Evolutionary conservation across 2,888 invertebrate species (phyloP), one percentile per base, ranked within the genome.

Genomic region (Sycophila texana): DNA sequence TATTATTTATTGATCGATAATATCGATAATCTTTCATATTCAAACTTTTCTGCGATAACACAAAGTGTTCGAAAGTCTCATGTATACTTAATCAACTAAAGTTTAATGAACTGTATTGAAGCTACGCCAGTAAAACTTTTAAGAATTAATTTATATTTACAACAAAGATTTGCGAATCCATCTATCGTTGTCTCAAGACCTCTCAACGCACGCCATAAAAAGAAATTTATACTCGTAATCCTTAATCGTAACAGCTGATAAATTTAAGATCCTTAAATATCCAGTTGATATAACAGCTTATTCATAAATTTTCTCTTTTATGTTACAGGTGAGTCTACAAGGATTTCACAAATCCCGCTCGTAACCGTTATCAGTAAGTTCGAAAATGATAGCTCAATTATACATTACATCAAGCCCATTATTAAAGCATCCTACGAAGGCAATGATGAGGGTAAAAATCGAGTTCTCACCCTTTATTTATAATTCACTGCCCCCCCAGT

Each of bases 261-360:
- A n/a, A n/a, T 53, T 4, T 13, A 53, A 53, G n/a, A 39, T 10
- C 1, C 39, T 39, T 39, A 39, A n/a, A 18, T 57, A 20, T 20
- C 12, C 18, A 55, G 12, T n/a, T 18, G 55, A 55, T 10, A n/a
- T 7, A 70, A 4, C 20, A 13, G 2, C 18, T 70, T 70, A 14
- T 20, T 58, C 10, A 71, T 57, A 71, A 60, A 49, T 26, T 7
- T 71, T 18, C 22, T 60, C 18, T 70, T 71, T 60, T 60, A 22
- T 60, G 47, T 71, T 71, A 26, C 60, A 60, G 71, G 71, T 71
- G 20, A n/a, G 71, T 51, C n/a, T 18, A 30, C 30, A 58, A 20
- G 13, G 12, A 18, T 20, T 20, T 12, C 10, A 3, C 16, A 61
- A 7, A 10, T 4, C 2, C 26, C 30, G 10, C 7, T n/a, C 30